Conservation (phyloP, 2,113 vertebrate species). For the Podocnemis expansa region DNA sequence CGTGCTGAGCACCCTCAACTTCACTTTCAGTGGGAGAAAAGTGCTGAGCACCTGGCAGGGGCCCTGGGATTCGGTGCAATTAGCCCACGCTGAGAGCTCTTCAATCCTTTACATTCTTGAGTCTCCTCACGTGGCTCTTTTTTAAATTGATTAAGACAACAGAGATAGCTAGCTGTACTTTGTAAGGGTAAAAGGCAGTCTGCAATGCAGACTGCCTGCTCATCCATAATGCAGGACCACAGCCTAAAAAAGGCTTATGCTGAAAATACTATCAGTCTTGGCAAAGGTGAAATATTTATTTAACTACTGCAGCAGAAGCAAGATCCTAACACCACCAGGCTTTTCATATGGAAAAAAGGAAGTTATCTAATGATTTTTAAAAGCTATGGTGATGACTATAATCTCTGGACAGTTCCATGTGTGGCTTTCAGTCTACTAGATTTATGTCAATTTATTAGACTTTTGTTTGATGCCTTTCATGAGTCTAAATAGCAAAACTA, state of each 20-base stretch:
- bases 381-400: not conserved
- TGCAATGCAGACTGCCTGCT: constrained; percentile 71
- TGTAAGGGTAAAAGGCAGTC: constrained; percentile 50
- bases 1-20: accelerated
- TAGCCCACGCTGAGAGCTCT: not conserved
- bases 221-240: constrained; percentile 79
- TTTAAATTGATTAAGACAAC: constrained; percentile 47
- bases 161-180: constrained; percentile 53
- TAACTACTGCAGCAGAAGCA: constrained; percentile 56
- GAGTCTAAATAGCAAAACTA: not conserved
- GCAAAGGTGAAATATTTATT: constrained; percentile 70
- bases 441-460: not conserved
- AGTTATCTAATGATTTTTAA: not conserved
- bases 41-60: not conserved
- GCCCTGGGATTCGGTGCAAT: not conserved
- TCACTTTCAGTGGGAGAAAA: not conserved
- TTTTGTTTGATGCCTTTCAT: not conserved
- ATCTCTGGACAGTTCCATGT: not conserved
- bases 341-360: constrained; percentile 37
- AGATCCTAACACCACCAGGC: constrained; percentile 30
- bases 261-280: constrained; percentile 70
- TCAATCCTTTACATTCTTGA: not conserved
- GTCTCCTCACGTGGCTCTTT: constrained; percentile 11
- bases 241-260: constrained; percentile 71
- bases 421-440: not conserved